phyloP scores from a whole-genome alignment of 2,113 vertebrate species.

The Hydropotes inermis region DNA sequence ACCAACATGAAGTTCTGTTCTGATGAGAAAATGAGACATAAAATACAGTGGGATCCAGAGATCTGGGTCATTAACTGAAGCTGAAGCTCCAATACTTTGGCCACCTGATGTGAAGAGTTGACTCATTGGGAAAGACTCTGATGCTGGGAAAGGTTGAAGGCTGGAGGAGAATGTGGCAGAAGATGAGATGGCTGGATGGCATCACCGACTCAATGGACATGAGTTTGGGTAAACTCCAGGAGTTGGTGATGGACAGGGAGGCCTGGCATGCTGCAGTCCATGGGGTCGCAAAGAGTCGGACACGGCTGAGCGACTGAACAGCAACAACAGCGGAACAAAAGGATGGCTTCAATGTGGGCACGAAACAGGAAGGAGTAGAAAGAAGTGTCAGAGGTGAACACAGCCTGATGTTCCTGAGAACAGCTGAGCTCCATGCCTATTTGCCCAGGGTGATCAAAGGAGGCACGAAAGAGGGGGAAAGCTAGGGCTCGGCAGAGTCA shows the following conservation, averaged over 20 bases:
- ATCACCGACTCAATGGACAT: neutral
- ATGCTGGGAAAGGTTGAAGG: neutral
- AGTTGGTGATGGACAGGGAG: neutral
- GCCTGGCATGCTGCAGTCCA: neutral
- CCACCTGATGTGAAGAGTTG: neutral
- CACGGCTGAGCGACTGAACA: rapidly evolving
- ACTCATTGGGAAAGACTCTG: neutral
- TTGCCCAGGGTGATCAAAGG: neutral
- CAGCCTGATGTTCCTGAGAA: neutral
- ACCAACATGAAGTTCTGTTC: neutral
- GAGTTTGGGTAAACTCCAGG: neutral
- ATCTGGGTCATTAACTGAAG: neutral
- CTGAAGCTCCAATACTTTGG: neutral
- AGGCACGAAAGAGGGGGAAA: too few species aligned
- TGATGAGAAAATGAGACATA: neutral
- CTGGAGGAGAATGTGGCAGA: neutral
- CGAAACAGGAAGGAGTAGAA: neutral
- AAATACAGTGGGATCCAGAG: neutral
- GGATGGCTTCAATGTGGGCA: neutral
- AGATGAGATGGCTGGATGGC: neutral
- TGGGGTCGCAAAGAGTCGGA: neutral
- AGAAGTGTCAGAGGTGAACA: neutral
- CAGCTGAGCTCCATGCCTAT: neutral
- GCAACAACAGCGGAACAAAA: neutral
- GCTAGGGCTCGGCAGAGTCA: neutral